phyloP scores from a whole-genome alignment of 2,797 vertebrate species.

The Esox masquinongy region DNA sequence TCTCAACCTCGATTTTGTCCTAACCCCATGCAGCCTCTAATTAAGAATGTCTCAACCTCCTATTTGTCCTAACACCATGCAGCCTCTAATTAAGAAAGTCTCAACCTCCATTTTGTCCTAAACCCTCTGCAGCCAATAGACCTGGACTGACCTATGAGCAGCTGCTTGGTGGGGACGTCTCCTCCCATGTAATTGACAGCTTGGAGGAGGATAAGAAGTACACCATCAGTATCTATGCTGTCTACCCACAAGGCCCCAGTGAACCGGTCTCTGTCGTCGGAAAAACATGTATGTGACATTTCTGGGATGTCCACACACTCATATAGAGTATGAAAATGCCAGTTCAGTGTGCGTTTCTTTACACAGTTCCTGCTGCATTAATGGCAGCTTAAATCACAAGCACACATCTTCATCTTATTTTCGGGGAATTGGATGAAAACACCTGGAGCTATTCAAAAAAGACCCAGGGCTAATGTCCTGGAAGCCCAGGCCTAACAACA shows the following conservation, averaged over 20 bases:
- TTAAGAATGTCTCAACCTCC: too few relatives aligned
- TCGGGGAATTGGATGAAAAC: too few relatives aligned
- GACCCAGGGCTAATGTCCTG: too few relatives aligned
- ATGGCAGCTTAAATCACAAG: too few relatives aligned
- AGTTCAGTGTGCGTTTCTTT: too few relatives aligned
- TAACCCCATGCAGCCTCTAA: too few relatives aligned
- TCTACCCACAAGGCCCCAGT: constrained; percentile 80
- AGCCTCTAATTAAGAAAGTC: too few relatives aligned
- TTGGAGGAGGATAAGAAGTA: constrained; percentile 85
- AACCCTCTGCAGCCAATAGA: constrained; percentile 69
- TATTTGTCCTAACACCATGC: neutral
- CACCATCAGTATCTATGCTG: constrained; percentile 78
- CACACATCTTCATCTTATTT: too few relatives aligned
- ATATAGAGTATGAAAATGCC: too few relatives aligned
- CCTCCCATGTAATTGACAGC: constrained; percentile 82
- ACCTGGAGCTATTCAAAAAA: neutral
- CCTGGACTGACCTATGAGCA: constrained; percentile 79
- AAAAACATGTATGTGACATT: constrained; percentile 78
- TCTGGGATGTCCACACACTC: neutral
- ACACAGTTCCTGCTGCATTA: too few relatives aligned
- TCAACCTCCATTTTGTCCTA: neutral
- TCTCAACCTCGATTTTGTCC: too few relatives aligned
- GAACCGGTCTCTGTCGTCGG: constrained; percentile 76
- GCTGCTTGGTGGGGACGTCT: constrained; percentile 73
- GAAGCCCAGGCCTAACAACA: too few relatives aligned